Percentiles rank a stretch among this genome's conserved stretches.
phyloP scores from a whole-genome alignment of 1,140 invertebrate species.

The Trichogramma pretiosum region DNA sequence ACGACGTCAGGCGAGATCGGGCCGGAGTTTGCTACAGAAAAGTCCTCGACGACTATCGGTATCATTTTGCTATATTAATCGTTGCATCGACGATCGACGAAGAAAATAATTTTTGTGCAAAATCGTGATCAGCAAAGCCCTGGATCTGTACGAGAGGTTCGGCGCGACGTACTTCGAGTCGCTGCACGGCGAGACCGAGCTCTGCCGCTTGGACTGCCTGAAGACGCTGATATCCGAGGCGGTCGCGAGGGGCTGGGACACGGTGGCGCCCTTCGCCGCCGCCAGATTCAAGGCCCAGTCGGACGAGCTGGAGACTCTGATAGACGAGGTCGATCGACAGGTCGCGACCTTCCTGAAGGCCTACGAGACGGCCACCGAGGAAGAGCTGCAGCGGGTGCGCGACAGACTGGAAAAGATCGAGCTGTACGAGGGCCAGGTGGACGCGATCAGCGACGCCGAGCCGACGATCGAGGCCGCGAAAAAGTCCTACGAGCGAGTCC shows the following conservation, averaged over 20 bases:
- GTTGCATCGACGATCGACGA: constrained; percentile 1
- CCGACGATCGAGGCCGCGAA: no score
- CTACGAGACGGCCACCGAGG: no score
- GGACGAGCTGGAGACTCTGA: not conserved
- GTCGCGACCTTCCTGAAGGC: no score
- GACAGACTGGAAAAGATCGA: no score
- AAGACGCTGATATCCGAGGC: constrained; percentile 1
- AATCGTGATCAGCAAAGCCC: no score
- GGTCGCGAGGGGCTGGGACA: not conserved
- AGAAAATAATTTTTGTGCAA: no score
- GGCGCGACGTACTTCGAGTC: not conserved
- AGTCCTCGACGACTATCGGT: constrained; percentile 6
- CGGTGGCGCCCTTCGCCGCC: not conserved
- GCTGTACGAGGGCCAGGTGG: no score
- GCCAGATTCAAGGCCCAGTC: not conserved
- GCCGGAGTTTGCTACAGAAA: not conserved
- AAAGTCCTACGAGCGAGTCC: no score
- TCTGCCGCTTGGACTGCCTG: constrained; percentile 7
- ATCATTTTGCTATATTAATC: no score
- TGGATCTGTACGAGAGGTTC: not conserved
- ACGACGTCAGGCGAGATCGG: constrained; percentile 1
- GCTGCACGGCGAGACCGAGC: constrained; percentile 1
- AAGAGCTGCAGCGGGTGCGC: no score
- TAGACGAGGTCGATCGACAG: no score
- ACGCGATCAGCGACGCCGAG: no score